Percentiles rank a stretch among this genome's conserved stretches.
phyloP scores from a whole-genome alignment of 1,140 invertebrate species.

The Aphaenogaster ashmeadi region DNA sequence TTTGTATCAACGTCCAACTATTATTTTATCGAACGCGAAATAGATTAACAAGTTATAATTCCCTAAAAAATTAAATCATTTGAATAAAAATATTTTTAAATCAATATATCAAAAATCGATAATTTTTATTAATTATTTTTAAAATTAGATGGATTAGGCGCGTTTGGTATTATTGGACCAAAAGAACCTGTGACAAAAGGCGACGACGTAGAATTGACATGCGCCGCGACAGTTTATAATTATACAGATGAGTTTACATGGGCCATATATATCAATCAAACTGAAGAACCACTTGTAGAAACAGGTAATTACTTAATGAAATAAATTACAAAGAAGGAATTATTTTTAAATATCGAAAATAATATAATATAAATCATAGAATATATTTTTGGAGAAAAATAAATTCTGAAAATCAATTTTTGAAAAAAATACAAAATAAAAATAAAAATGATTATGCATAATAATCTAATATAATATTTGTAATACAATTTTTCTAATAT shows the following conservation, averaged over 20 bases:
- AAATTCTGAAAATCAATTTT: background rate
- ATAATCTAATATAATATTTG: background rate
- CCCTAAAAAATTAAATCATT: background rate
- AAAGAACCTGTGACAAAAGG: conserved; percentile 85
- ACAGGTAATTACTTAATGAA: conserved; percentile 62
- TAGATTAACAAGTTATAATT: background rate
- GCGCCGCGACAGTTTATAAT: conserved; percentile 88
- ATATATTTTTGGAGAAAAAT: background rate
- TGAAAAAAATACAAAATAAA: background rate
- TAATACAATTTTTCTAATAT: conserved; percentile 3
- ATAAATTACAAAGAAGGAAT: background rate
- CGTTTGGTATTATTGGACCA: conserved; percentile 83
- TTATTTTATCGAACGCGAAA: background rate
- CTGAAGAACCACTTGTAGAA: conserved; percentile 41
- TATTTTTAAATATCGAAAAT: background rate
- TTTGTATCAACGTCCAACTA: background rate
- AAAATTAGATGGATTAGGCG: conserved; percentile 82
- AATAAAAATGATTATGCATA: background rate
- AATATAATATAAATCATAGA: background rate
- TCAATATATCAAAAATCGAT: background rate
- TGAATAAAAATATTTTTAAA: background rate
- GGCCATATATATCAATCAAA: conserved; percentile 68
- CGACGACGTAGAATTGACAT: conserved; percentile 87
- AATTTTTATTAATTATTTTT: background rate
- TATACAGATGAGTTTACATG: conserved; percentile 85